phyloP scores from a whole-genome alignment of 2,113 vertebrate species.

The Phalacrocorax pelagicus region DNA sequence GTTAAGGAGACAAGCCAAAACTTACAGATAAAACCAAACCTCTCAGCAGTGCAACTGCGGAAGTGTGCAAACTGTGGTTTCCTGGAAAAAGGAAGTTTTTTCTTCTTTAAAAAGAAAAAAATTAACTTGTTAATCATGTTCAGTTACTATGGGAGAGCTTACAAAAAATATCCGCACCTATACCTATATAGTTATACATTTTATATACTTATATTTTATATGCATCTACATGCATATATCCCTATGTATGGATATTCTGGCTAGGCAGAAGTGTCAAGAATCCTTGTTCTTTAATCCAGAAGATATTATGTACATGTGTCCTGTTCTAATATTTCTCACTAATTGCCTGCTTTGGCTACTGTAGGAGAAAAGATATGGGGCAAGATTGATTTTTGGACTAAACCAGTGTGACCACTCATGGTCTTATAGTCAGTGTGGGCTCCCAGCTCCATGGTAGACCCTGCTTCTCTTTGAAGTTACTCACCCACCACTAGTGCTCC shows the following conservation, averaged over 20 bases:
- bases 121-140: background rate
- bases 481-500: background rate
- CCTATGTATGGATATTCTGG: fast-evolving
- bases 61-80: background rate
- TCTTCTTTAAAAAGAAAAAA: background rate
- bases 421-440: background rate
- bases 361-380: background rate
- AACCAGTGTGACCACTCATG: background rate
- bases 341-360: background rate
- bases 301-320: background rate
- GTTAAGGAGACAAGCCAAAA: background rate
- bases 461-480: background rate
- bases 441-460: background rate
- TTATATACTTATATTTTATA: background rate
- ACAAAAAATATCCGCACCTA: fast-evolving
- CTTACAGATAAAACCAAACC: background rate
- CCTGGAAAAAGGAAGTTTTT: no score
- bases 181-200: background rate
- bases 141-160: background rate
- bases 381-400: background rate
- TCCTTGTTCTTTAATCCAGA: background rate
- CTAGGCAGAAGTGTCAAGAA: background rate
- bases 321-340: background rate
- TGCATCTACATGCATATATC: background rate
- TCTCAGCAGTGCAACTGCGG: background rate